Base-by-base conservation (phyloP, 2,888 invertebrate genomes). In the Notodromas monacha region DNA sequence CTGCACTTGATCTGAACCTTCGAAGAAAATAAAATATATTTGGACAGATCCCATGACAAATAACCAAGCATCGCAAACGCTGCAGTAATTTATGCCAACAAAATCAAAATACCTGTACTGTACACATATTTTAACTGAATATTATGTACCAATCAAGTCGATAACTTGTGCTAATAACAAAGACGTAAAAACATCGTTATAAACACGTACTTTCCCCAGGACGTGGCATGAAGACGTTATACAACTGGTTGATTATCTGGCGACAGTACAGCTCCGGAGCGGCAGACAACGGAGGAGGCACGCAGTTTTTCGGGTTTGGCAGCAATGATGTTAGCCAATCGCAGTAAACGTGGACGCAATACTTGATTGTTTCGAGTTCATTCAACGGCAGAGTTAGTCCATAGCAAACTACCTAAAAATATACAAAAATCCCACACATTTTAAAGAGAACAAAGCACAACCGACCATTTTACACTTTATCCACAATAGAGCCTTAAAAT, bases 331-430 rank as follows among this genome's bases (percentile, higher is more conserved):
- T 68, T 37, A 92, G 54, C 89, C 89, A 92, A 44, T 89, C 81
- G 48, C 84, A 86, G 46, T 89, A 89, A 16, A 89, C 70, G 46
- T 76, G 76, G 26, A 86, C 86, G 48, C 86, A 89, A 49, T 86
- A 84, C 38, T 81, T 68, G 31, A 89, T 68, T 0, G 81, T 76
- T 41, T 84, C 84, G 47, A 84, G 79, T 50, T 89, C 86, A 16
- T 65, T 59, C 29, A 89, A 52, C 0, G 84, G 81, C 28, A 89
- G 54, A 10, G 77, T 73, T 3, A 92, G 57, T 0, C 89, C 86
- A 51, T 66, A 84, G 42, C 86, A 73, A 36, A 89, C 65, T 29
- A 86, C 79, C 73, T 77, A 41, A 1, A 42, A 42, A 34, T 36
- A 35, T 33, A n/a, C n/a, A n/a, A n/a, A n/a, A n/a, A n/a, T n/a